Percentiles rank a stretch among this genome's conserved stretches.
Evolutionary conservation across 2,113 vertebrate species (phyloP).

Genomic region (Hippocampus abdominalis): DNA sequence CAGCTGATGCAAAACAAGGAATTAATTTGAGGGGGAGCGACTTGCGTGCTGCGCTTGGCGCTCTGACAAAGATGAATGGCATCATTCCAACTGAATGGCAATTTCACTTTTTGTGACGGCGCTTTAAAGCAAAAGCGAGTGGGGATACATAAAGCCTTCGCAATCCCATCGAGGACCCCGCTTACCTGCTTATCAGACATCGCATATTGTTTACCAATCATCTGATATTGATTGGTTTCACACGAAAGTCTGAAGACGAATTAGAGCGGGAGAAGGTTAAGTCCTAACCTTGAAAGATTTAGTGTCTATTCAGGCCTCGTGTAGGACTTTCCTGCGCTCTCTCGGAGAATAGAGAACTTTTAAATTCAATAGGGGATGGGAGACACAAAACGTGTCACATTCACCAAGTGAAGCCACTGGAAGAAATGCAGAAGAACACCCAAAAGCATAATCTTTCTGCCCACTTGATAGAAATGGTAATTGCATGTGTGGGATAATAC

Average conservation of each 20-base stretch:
- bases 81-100: conserved; percentile 99
- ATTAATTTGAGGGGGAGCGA: conserved; percentile 97
- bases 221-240: conserved; percentile 99
- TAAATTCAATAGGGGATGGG: conserved; percentile 93
- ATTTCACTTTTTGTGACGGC: conserved; percentile 99
- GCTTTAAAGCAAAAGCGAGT: conserved; percentile 97
- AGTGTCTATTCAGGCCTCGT: conserved; percentile 95
- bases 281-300: conserved; percentile 99
- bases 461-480: conserved; percentile 98
- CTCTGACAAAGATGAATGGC: conserved; percentile 99
- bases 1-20: conserved; percentile 99
- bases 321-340: conserved; percentile 92
- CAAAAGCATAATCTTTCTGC: conserved; percentile 97
- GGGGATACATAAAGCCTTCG: conserved; percentile 92
- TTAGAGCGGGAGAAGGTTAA: conserved; percentile 98
- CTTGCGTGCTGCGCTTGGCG: conserved; percentile 91
- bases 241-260: conserved; percentile 97
- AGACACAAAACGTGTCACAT: conserved; percentile 99
- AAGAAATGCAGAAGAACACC: conserved; percentile 98
- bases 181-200: conserved; percentile 99
- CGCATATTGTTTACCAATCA: conserved; percentile 99
- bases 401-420: conserved; percentile 99
- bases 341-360: conserved; percentile 89
- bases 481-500: conserved; percentile 87
- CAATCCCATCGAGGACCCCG: conserved; percentile 96